A percentile compares a stretch with the other conserved stretches of the same genome.
These are phyloP conservation scores for Vidua chalybeata DNA, from an alignment of 2,113 vertebrate genomes.

Conservation along the genomic window DNA sequence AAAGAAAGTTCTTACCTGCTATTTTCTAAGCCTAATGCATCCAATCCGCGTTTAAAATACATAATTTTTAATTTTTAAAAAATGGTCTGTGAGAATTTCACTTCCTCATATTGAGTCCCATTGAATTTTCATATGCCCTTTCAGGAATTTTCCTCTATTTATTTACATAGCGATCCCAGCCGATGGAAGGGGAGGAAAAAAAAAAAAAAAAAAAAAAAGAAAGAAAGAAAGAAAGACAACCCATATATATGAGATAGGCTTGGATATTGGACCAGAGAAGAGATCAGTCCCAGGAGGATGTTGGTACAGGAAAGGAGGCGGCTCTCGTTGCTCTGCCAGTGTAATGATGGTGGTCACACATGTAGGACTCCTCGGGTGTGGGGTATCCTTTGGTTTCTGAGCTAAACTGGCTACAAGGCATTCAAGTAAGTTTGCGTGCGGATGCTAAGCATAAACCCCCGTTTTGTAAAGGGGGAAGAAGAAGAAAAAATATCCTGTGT, in stretches of 20 bases:
- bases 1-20: slow-evolving; percentile 80
- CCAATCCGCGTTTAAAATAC: background rate
- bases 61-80: background rate
- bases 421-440: slow-evolving; percentile 73
- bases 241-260: background rate
- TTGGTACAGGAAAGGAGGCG: slow-evolving; percentile 61
- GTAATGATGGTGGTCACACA: slow-evolving; percentile 50
- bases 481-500: background rate
- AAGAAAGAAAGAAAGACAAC: background rate
- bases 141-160: slow-evolving; percentile 37
- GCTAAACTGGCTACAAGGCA: slow-evolving; percentile 52
- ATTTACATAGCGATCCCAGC: slow-evolving; percentile 38
- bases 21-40: slow-evolving; percentile 62
- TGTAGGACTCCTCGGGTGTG: slow-evolving; percentile 55
- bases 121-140: slow-evolving; percentile 37
- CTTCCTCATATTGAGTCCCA: slow-evolving; percentile 49
- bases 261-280: slow-evolving; percentile 32
- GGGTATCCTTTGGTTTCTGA: slow-evolving; percentile 42
- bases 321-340: slow-evolving; percentile 52
- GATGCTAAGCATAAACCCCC: slow-evolving; percentile 34
- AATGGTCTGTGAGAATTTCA: background rate
- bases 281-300: slow-evolving; percentile 44
- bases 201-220: background rate
- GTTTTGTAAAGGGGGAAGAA: background rate
- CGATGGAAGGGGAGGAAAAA: background rate